Evolutionary conservation across 2,797 vertebrate species (phyloP).

Genomic region (Huso huso): DNA sequence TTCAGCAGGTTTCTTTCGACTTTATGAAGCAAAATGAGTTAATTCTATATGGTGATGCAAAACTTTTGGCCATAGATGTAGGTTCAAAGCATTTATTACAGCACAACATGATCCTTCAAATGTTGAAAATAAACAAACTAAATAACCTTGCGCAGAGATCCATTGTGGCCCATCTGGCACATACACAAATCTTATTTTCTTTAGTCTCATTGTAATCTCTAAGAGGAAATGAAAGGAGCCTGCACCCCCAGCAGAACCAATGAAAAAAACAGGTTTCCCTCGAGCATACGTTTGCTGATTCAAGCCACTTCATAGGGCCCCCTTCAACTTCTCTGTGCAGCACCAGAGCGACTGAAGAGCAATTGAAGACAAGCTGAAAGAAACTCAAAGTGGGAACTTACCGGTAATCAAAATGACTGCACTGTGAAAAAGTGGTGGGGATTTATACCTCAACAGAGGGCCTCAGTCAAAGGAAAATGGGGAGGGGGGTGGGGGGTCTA

Average conservation of each 20-base stretch:
- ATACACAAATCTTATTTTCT: constrained; percentile 44
- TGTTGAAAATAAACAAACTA: constrained; percentile 28
- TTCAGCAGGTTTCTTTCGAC: too few relatives aligned
- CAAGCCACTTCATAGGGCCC: not conserved
- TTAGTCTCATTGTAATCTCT: constrained; percentile 40
- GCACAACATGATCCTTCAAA: constrained; percentile 16
- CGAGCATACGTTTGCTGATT: not conserved
- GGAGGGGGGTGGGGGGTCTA: too few relatives aligned
- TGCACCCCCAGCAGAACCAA: not conserved
- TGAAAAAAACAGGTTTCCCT: not conserved
- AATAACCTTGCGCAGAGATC: constrained; percentile 15
- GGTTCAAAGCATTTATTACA: too few relatives aligned
- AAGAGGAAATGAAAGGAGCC: constrained; percentile 26
- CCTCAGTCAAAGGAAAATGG: too few relatives aligned
- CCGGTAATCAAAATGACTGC: too few relatives aligned
- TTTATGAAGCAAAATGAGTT: too few relatives aligned
- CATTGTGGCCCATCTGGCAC: constrained; percentile 16
- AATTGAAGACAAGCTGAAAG: not conserved
- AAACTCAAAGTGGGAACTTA: not conserved
- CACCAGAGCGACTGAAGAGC: not conserved
- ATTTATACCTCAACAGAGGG: too few relatives aligned
- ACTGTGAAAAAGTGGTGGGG: too few relatives aligned
- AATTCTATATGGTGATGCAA: too few relatives aligned
- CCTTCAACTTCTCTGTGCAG: not conserved
- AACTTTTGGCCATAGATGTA: too few relatives aligned